Evolutionary conservation across 2,888 invertebrate genomes (phyloP), one percentile per base, ranked within the genome.

Genomic region (Achlya flavicornis): DNA sequence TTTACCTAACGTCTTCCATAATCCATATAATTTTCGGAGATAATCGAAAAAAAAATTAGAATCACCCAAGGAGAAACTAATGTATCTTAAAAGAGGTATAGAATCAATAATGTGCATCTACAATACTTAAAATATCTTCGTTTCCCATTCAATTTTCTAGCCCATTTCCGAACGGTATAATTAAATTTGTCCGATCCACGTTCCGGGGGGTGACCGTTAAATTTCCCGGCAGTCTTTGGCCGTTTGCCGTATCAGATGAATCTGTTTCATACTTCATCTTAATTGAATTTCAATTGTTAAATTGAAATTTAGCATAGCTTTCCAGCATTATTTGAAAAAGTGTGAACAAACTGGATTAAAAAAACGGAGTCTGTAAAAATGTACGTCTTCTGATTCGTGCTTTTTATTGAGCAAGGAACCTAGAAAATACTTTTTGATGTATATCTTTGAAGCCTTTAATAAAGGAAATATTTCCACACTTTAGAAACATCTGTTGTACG

Each of bases 91-190:
- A 53, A 53, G 19, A 19, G 19, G 10, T 19, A 19, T 19, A 19
- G 10, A 53, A 53, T 53, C 53, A 53, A 53, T 53, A n/a, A 53
- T 10, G 19, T 53, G 53, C 53, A 53, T 53, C 3, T 53, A 8
- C 16, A 19, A 19, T 53, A 10, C n/a, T 19, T 19, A 53, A 53
- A 73, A 78, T 79, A 82, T 82, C 80, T 83, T 74, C 73, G 72
- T 73, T 70, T 79, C 79, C 83, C 85, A 85, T 90, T 89, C 83
- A 89, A 92, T 91, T 91, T 91, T 90, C 90, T 87, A 89, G 87
- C 80, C 89, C 89, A 90, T 91, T 89, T 88, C 88, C 85, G 83
- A 86, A 88, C 81, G 78, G 81, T 79, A 87, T 90, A 91, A 91
- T 92, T 92, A 87, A 91, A 91, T 90, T 90, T 84, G 85, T 81